Conservation (phyloP, 2,113 vertebrate genomes). For the Scomber colias region DNA sequence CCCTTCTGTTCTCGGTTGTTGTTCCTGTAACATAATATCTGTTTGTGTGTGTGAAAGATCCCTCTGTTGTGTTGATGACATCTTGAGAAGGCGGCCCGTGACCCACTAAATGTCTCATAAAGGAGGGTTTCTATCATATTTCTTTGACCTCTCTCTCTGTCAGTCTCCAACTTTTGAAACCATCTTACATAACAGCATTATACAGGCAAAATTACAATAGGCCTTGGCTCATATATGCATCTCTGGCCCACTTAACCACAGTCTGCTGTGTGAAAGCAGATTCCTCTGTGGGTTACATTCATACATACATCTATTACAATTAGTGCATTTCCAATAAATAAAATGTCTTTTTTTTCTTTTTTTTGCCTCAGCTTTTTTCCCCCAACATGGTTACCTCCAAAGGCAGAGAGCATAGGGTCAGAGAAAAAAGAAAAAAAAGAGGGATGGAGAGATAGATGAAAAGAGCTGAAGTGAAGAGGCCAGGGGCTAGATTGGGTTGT, state of each 20-base stretch:
- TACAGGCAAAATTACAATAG: conserved; percentile 38
- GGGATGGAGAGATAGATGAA: conserved; percentile 54
- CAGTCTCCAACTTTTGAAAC: conserved; percentile 26
- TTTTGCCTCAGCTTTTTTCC: neutral
- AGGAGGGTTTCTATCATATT: conserved; percentile 48
- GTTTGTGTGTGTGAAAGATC: conserved; percentile 60
- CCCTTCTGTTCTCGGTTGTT: conserved; percentile 71
- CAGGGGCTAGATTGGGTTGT: no score
- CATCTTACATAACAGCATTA: conserved; percentile 35
- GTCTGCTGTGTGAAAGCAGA: conserved; percentile 23
- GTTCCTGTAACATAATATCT: conserved; percentile 76
- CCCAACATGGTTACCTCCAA: conserved; percentile 35
- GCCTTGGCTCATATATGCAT: conserved; percentile 30
- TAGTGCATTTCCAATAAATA: conserved; percentile 27
- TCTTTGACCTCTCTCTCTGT: conserved; percentile 44
- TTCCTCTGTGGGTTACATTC: conserved; percentile 33
- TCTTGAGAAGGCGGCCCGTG: conserved; percentile 58
- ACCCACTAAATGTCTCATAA: conserved; percentile 59
- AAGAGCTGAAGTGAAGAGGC: conserved; percentile 62
- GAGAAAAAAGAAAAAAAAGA: conserved; percentile 38
- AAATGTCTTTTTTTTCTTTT: neutral
- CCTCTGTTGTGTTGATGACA: conserved; percentile 65
- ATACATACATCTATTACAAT: conserved; percentile 33
- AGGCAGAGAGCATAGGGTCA: conserved; percentile 17
- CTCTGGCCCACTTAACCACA: conserved; percentile 28